Conservation (phyloP, 1,140 invertebrate genomes). For the Venturia canescens region DNA sequence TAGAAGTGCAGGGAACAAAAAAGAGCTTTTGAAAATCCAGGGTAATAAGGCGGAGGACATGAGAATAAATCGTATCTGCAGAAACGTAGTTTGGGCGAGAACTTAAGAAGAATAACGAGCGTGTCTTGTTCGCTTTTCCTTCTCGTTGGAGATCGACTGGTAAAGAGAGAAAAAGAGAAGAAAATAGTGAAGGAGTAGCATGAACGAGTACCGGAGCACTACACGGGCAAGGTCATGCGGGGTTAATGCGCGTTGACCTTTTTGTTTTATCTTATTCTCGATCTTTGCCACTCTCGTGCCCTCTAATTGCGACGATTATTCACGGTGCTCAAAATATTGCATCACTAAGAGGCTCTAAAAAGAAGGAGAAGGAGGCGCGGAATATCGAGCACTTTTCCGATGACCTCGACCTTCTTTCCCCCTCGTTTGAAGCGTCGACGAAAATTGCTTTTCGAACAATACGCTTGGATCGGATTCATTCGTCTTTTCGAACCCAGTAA, state of each 20-base stretch:
- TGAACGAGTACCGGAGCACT: conserved; percentile 20
- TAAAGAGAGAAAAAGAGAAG: not conserved
- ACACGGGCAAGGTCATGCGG: conserved; percentile 48
- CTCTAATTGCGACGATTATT: conserved; percentile 57
- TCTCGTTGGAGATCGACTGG: not conserved
- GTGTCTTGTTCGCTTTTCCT: not conserved
- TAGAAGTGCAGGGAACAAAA: too few species aligned
- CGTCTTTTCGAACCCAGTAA: too few species aligned
- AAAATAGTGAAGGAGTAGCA: not conserved
- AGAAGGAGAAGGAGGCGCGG: not conserved
- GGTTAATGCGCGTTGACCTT: conserved; percentile 50
- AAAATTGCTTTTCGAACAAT: too few species aligned
- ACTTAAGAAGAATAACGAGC: conserved; percentile 11
- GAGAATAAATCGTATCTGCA: not conserved
- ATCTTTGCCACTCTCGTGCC: conserved; percentile 36
- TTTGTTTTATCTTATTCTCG: not conserved
- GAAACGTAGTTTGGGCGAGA: conserved; percentile 27
- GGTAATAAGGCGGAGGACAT: not conserved
- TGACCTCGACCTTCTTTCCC: too few species aligned
- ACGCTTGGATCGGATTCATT: too few species aligned
- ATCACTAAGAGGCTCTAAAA: conserved; percentile 1
- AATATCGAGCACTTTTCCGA: not conserved
- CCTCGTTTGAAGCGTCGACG: too few species aligned
- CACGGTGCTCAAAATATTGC: conserved; percentile 41
- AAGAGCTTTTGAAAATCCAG: not conserved